Conservation (phyloP, 2,113 vertebrate species). For the Malurus elegans region DNA sequence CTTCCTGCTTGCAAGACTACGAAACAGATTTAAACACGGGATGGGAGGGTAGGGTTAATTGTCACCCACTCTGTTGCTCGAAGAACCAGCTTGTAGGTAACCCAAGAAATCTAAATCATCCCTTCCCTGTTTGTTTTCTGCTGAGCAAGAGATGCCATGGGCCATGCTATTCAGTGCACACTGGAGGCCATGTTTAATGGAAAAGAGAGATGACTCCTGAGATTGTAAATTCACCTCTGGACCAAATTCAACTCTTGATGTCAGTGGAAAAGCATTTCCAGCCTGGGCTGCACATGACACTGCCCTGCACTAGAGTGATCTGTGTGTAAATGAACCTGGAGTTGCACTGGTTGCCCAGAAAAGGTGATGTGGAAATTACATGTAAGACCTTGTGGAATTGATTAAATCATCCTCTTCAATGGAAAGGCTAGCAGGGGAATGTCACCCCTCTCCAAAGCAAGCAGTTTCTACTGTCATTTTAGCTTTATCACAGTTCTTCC, state of each 20-base stretch:
- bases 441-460: neutral
- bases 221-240: constrained; percentile 4
- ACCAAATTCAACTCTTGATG: neutral
- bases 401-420: neutral
- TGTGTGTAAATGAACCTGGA: neutral
- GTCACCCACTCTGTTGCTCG: neutral
- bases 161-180: neutral
- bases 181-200: neutral
- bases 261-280: constrained; percentile 3
- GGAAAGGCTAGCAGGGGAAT: neutral
- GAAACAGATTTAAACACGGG: neutral
- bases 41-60: neutral
- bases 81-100: neutral
- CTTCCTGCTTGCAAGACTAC: neutral
- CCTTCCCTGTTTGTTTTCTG: neutral
- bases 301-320: neutral
- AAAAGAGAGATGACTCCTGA: neutral
- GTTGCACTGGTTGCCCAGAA: neutral
- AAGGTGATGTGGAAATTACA: neutral
- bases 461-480: neutral
- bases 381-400: neutral
- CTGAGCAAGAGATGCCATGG: neutral
- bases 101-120: neutral
- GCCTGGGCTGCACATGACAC: neutral
- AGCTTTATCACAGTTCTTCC: neutral